These are phyloP conservation scores for Phyllostomus discolor DNA, from an alignment of 2,113 vertebrate genomes.

Conservation along the genomic window DNA sequence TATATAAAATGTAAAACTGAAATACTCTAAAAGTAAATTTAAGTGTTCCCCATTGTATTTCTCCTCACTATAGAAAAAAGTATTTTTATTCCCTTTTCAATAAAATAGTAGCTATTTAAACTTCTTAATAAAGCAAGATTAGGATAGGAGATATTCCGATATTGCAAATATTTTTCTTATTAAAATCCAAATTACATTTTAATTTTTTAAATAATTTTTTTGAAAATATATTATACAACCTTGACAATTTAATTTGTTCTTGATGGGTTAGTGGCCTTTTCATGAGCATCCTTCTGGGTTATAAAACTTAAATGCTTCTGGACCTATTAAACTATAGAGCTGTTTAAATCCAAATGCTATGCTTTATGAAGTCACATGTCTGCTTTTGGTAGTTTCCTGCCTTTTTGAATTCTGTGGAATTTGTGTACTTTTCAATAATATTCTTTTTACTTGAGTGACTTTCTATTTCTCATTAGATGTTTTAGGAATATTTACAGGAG, in stretches of 20 bases:
- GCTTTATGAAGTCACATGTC: background rate
- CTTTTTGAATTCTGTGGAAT: background rate
- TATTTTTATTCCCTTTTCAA: background rate
- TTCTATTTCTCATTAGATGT: background rate
- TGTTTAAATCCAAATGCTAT: background rate
- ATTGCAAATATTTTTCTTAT: constrained; percentile 5
- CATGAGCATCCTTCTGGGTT: background rate
- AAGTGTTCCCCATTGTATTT: background rate
- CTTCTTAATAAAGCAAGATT: background rate
- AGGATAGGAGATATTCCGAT: background rate
- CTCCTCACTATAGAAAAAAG: background rate
- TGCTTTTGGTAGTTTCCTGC: background rate
- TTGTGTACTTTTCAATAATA: background rate
- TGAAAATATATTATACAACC: background rate
- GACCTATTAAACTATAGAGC: background rate
- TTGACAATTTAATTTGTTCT: background rate
- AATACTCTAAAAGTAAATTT: background rate
- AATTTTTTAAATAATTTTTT: background rate
- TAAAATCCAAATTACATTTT: constrained; percentile 35
- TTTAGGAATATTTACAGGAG: background rate
- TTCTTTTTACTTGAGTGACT: background rate
- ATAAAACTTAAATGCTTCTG: background rate
- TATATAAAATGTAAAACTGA: background rate
- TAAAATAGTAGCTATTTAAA: background rate
- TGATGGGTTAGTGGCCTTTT: background rate